Percentiles rank a stretch among this genome's conserved stretches.
Evolutionary conservation across 2,888 invertebrate species (phyloP).

Genomic region (Nymphalis c-album): DNA sequence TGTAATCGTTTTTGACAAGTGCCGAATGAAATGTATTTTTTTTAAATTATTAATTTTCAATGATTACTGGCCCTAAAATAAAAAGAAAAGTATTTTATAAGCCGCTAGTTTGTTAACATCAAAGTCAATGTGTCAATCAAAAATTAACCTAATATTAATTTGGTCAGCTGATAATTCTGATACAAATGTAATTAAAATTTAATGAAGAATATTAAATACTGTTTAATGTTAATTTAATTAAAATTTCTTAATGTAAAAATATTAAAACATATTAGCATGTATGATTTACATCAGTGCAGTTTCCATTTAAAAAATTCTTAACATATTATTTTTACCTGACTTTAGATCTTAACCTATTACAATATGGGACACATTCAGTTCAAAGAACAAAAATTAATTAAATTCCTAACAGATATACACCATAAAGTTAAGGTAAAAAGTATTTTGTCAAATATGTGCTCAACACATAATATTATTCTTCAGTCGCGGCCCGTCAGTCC

Average conservation of each 20-base stretch:
- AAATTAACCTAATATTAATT: conserved; percentile 28
- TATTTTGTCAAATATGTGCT: not conserved
- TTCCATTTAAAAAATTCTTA: no score
- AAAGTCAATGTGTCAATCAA: not conserved
- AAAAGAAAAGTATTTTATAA: not conserved
- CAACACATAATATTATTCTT: not conserved
- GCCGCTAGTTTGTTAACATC: not conserved
- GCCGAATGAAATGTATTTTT: conserved; percentile 24
- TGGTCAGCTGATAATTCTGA: conserved; percentile 13
- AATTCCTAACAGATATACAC: no score
- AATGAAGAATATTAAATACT: conserved; percentile 16
- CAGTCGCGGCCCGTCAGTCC: conserved; percentile 74
- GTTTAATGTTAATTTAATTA: conserved; percentile 20
- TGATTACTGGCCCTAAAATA: not conserved
- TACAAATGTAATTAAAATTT: conserved; percentile 2
- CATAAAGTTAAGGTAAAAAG: not conserved
- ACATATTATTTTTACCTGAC: no score
- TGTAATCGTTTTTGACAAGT: conserved; percentile 76
- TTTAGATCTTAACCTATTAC: no score
- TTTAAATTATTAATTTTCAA: conserved; percentile 12
- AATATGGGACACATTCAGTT: no score
- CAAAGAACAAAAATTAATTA: no score
- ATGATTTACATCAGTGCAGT: no score
- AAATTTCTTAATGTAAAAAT: no score
- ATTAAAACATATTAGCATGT: no score